A percentile compares a stretch with the other conserved stretches of the same genome.
Evolutionary conservation across 2,888 invertebrate species (phyloP).

Genomic region (Oscheius sp.): DNA sequence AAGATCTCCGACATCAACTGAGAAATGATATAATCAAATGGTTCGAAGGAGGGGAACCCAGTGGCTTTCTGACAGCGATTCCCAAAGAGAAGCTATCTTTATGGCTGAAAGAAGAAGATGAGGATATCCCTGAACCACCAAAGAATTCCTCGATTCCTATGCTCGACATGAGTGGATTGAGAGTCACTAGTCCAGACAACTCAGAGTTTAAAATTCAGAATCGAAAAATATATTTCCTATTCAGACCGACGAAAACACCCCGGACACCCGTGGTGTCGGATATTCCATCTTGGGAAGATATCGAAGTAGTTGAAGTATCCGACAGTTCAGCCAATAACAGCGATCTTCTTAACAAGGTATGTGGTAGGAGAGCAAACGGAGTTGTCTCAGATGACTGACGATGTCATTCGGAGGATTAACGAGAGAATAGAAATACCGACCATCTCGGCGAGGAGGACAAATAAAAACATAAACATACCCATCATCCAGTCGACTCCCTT

Average conservation of each 20-base stretch:
- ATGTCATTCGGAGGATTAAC: neutral
- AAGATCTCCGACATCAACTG: neutral
- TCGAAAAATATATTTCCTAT: too few relatives aligned
- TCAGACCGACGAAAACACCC: neutral
- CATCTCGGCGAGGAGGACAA: neutral
- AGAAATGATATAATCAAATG: neutral
- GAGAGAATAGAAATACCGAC: neutral
- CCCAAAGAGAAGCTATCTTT: neutral
- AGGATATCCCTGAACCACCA: neutral
- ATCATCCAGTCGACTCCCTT: neutral
- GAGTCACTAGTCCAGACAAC: neutral
- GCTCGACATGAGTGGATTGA: slow-evolving; percentile 14
- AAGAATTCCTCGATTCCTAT: neutral
- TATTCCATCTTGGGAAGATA: neutral
- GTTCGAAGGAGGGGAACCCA: neutral
- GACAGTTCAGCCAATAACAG: slow-evolving; percentile 13
- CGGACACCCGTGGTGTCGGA: neutral
- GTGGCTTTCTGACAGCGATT: neutral
- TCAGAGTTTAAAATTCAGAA: too few relatives aligned
- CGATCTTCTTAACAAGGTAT: neutral
- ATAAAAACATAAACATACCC: too few relatives aligned
- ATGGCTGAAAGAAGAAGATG: neutral
- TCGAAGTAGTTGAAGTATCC: slow-evolving; percentile 14
- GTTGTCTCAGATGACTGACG: neutral
- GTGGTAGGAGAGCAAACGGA: too few relatives aligned